Evolutionary conservation across 2,113 vertebrate species (phyloP), one percentile per base, ranked within the genome.

Genomic region (Parotia lawesii): DNA sequence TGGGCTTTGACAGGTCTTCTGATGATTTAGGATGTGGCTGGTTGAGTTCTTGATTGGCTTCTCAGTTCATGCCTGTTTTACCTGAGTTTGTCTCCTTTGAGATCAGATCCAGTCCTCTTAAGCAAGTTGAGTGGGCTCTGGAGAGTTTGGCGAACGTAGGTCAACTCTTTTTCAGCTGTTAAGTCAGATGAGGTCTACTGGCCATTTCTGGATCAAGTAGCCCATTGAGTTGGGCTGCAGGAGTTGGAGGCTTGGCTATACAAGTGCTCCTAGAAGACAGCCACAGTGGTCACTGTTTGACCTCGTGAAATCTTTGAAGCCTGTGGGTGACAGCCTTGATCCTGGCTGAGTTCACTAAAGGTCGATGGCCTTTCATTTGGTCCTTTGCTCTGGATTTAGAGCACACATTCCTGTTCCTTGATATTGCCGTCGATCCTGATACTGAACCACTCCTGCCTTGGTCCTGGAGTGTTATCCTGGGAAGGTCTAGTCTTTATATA

Each of bases 311-410:
- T 25, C 28, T 61, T 84, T 48, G 42, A 84, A 81, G 29, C 29
- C 20, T 65, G 16, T 80, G n/a, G 16, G 14, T 83, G 66, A 47
- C 15, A 57, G 19, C 40, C 29, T 70, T 67, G 40, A 38, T 21
- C 20, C 38, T 91, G 35, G 8, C 45, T 91, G 81, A 57, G 33
- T 50, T 84, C 58, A 47, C 27, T 29, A 3, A 18, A 54, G 38
- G 18, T 58, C 1, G 0, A 31, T 53, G 40, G 9, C 24, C 44
- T 77, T 66, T 1, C 1, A 4, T 72, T 56, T 76, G 27, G 40
- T 72, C 15, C 37, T 85, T 82, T 4, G 3, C 21, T 40, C 33
- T 88, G 75, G 23, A 29, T 88, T 91, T 40, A 53, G 50, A 67
- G 15, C 9, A 8, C 9, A 1, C 23, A 10, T 75, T 71, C 37